Base-by-base conservation (phyloP, 1,140 invertebrate genomes). In the Periplaneta americana region DNA sequence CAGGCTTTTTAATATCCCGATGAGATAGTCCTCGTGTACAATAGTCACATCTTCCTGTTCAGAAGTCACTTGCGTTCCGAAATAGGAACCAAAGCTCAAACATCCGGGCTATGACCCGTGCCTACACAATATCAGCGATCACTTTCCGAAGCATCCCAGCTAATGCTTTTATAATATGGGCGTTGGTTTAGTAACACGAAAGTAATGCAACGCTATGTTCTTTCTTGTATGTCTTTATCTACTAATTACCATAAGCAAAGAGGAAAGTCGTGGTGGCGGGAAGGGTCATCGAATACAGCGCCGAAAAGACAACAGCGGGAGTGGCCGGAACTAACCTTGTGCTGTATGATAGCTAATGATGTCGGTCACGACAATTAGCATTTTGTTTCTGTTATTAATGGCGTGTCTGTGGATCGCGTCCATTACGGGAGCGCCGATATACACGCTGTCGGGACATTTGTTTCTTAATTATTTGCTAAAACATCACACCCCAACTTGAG, bases 231-330 rank as follows among this genome's bases (percentile, higher is more conserved):
- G 35, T 78, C 77, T 80, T 80, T 80, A 80, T 80, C 80, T 75
- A 34, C 80, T 80, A 80, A 80, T 80, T 80, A 80, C 80, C 74
- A 80, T 74, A 80, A 34, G 33, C 28, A 66, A 80, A 35, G 80
- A 34, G n/a, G 36, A 80, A 36, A 75, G 35, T 48, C 1, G 35
- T 78, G 13, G 77, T 37, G 77, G 5, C 35, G 77, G 5, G 36
- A 36, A 37, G 77, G 39, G 77, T 78, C n/a, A 5, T 28, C 13
- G 22, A n/a, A 75, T 39, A 39, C 28, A 78, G 76, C 35, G 76
- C 34, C 34, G 28, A 34, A 78, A 78, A 75, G 36, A 36, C 34
- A 78, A 36, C 34, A 31, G 76, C 33, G 76, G 76, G 48, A 66
- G 48, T 66, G 48, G 48, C 48, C 48, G 48, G 48, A 66, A 28